Conservation (phyloP, 2,797 vertebrate genomes). For the Schizopygopsis malacanthus region DNA sequence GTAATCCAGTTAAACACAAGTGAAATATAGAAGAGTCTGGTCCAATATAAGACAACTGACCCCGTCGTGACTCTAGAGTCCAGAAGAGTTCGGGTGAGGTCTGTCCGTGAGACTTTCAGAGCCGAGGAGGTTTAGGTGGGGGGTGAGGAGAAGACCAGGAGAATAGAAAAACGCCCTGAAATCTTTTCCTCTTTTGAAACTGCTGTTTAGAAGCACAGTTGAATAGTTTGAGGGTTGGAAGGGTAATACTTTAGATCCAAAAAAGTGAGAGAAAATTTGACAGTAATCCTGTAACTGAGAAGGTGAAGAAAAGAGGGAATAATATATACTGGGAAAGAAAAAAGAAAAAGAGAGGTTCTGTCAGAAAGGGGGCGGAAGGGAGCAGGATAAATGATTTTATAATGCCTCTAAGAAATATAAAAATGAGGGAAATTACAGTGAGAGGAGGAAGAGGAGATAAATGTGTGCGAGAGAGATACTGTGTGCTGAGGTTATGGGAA, state of each 20-base stretch:
- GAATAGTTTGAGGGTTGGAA: conserved; percentile 3
- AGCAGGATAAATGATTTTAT: conserved; percentile 44
- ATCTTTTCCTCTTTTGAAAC: not conserved
- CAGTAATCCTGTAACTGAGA: conserved; percentile 17
- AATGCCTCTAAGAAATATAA: conserved; percentile 46
- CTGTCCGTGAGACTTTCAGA: not conserved
- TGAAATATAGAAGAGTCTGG: not conserved
- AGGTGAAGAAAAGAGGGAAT: conserved; percentile 50
- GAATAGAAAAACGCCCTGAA: not conserved
- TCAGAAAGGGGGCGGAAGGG: conserved; percentile 59
- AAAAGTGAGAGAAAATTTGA: conserved; percentile 16
- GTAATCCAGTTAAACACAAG: conserved; percentile 12
- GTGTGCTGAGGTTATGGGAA: conserved; percentile 6
- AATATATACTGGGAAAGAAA: conserved; percentile 32
- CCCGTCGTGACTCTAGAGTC: not conserved
- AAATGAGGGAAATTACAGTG: conserved; percentile 48
- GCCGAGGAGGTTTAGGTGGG: not conserved
- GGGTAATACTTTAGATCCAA: conserved; percentile 18
- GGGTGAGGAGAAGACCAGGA: not conserved
- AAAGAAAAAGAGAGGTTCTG: conserved; percentile 41
- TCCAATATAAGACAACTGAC: not conserved
- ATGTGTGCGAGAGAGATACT: not conserved
- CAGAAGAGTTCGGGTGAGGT: not conserved
- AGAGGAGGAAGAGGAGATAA: conserved; percentile 16
- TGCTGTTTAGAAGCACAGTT: conserved; percentile 2